Percentiles rank a stretch among this genome's conserved stretches.
Evolutionary conservation across 2,888 invertebrate genomes (phyloP).

Genomic region (Pseudoips prasinana): DNA sequence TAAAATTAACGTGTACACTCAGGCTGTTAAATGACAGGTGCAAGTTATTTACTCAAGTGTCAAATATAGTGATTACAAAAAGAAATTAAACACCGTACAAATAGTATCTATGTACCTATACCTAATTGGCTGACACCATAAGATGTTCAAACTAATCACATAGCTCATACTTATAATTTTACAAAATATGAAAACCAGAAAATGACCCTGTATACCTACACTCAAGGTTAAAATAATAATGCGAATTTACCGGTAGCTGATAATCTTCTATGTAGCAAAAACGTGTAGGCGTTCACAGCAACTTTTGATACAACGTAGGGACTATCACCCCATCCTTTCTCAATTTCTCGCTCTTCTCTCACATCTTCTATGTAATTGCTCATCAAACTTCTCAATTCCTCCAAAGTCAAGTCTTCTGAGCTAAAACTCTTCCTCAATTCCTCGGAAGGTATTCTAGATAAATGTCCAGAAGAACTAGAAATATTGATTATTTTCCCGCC

Average conservation of each 20-base stretch:
- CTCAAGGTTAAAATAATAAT: no score
- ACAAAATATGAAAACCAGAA: no score
- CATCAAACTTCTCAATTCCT: slow-evolving; percentile 81
- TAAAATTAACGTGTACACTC: no score
- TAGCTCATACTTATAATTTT: no score
- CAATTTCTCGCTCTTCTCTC: slow-evolving; percentile 42
- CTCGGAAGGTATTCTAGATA: slow-evolving; percentile 82
- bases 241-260: slow-evolving; percentile 51
- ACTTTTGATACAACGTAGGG: slow-evolving; percentile 89
- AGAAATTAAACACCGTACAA: no score
- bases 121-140: no score
- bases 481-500: slow-evolving; percentile 88
- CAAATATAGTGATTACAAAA: no score
- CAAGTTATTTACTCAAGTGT: no score
- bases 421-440: slow-evolving; percentile 72
- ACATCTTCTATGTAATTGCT: slow-evolving; percentile 83
- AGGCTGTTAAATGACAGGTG: no score
- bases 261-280: slow-evolving; percentile 82
- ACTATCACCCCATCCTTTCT: slow-evolving; percentile 81
- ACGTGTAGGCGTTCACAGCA: slow-evolving; percentile 86
- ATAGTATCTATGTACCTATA: no score
- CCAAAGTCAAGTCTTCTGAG: slow-evolving; percentile 73
- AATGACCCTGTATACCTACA: no score
- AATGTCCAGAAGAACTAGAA: slow-evolving; percentile 86
- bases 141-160: no score